phyloP scores from a whole-genome alignment of 2,113 vertebrate species.

The Siniperca chuatsi region DNA sequence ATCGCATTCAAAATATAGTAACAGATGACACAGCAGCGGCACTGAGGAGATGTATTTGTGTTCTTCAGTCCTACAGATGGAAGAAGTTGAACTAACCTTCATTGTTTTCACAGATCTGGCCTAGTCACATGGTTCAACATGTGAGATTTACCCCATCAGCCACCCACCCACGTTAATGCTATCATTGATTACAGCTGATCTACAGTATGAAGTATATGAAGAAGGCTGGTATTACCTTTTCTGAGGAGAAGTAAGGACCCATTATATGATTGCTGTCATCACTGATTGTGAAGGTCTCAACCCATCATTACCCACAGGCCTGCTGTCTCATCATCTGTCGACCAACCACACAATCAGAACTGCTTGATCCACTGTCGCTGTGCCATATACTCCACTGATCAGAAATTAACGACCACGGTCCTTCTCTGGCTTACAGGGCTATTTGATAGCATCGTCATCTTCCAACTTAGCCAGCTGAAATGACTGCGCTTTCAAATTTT shows the following conservation, averaged over 20 bases:
- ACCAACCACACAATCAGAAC: conserved; percentile 61
- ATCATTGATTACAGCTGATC: conserved; percentile 58
- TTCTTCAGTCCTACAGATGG: not conserved
- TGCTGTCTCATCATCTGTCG: conserved; percentile 36
- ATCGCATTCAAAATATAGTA: not conserved
- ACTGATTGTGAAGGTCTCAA: conserved; percentile 60
- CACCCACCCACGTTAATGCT: not conserved
- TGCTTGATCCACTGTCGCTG: not conserved
- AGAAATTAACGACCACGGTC: conserved; percentile 23
- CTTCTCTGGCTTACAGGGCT: conserved; percentile 5
- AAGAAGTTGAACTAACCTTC: not conserved
- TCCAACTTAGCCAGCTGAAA: conserved; percentile 1
- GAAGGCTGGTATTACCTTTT: conserved; percentile 31
- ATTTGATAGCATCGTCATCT: conserved; percentile 4
- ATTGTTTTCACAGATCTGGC: not conserved
- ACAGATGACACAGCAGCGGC: not conserved
- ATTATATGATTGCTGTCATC: conserved; percentile 60
- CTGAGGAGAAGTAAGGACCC: conserved; percentile 30
- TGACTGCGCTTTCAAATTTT: not conserved
- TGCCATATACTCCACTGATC: not conserved
- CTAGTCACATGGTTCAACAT: conserved; percentile 7
- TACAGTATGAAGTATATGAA: not conserved
- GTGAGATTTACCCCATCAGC: not conserved
- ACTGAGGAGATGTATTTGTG: not conserved
- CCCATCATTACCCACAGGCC: conserved; percentile 45